Evolutionary conservation across 2,797 vertebrate genomes (phyloP).

Genomic region (Lepilemur ruficaudatus): DNA sequence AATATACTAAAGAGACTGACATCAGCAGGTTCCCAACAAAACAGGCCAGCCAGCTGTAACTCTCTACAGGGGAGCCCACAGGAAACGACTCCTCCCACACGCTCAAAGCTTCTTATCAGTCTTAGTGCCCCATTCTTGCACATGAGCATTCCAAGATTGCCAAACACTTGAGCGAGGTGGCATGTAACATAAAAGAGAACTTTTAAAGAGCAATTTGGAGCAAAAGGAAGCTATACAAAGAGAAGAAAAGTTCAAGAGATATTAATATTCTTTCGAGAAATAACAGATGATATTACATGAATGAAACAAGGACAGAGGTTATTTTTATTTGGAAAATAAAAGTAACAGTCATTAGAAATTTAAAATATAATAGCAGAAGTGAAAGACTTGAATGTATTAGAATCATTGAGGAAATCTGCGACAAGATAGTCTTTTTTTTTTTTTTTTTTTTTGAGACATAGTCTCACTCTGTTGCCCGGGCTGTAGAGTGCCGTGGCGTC

Average conservation of each 20-base stretch:
- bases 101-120: background rate
- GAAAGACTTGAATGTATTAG: background rate
- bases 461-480: no score
- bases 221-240: background rate
- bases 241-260: background rate
- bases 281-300: background rate
- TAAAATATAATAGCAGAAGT: background rate
- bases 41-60: background rate
- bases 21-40: background rate
- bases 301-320: background rate
- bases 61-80: background rate
- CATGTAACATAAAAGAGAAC: background rate
- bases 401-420: background rate
- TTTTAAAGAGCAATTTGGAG: background rate
- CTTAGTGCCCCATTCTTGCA: background rate
- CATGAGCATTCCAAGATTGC: background rate
- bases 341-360: background rate
- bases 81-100: background rate
- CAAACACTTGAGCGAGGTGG: background rate
- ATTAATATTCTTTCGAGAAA: background rate
- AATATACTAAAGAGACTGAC: background rate
- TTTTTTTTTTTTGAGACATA: no score
- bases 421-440: background rate
- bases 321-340: background rate
- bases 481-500: no score